These are phyloP conservation scores for Lydus trimaculatus DNA, from an alignment of 2,888 invertebrate species.

Conservation along the genomic window DNA sequence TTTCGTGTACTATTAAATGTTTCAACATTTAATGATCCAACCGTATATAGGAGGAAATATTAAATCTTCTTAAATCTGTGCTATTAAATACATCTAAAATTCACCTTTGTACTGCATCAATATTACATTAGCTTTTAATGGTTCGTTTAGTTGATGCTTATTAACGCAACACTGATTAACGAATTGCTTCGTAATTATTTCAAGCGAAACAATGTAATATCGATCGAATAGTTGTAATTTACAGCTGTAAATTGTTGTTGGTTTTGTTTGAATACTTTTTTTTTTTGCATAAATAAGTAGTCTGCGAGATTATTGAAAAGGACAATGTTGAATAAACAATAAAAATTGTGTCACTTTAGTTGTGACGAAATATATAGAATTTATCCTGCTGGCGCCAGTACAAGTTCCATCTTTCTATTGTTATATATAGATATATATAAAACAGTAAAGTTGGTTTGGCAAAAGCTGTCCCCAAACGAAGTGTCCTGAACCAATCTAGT, in stretches of 20 bases:
- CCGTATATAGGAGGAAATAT: not conserved
- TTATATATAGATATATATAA: constrained; percentile 8
- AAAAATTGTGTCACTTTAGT: not conserved
- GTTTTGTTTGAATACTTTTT: no score
- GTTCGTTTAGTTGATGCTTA: not conserved
- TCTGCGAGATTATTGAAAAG: no score
- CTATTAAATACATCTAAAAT: not conserved
- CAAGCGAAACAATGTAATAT: not conserved
- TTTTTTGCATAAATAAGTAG: no score
- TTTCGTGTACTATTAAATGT: not conserved
- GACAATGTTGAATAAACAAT: not conserved
- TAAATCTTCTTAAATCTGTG: not conserved
- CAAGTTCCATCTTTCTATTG: not conserved
- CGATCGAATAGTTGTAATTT: no score
- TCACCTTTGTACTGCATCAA: not conserved
- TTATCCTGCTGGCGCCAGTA: constrained; percentile 1
- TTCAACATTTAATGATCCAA: not conserved
- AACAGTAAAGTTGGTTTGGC: constrained; percentile 15
- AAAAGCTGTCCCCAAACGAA: constrained; percentile 22
- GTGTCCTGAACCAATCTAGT: constrained; percentile 34
- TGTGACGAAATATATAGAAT: not conserved
- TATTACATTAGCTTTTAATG: constrained; percentile 3
- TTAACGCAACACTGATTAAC: not conserved
- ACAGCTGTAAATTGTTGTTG: no score
- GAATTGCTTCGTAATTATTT: not conserved